A percentile compares a stretch with the other conserved stretches of the same genome.
Evolutionary conservation across 2,797 vertebrate genomes (phyloP).

Genomic region (Xerus rutilus): DNA sequence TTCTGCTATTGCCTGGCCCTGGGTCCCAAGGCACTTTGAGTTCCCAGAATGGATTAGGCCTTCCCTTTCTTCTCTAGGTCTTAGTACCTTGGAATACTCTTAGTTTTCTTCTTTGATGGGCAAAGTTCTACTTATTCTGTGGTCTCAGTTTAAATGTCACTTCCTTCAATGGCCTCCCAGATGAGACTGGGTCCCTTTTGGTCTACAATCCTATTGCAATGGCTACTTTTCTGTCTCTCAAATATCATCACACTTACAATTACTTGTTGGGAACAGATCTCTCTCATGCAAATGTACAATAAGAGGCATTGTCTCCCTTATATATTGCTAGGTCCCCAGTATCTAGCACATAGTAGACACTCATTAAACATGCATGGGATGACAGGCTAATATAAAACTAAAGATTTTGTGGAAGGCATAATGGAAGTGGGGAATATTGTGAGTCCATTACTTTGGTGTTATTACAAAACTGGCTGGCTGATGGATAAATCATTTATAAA

Average conservation of each 20-base stretch:
- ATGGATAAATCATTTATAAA: conserved; percentile 31
- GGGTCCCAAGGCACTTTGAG: not conserved
- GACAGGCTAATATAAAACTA: not conserved
- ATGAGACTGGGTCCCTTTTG: not conserved
- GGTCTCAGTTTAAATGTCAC: not conserved
- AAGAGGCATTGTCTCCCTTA: not conserved
- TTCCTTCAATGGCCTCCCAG: not conserved
- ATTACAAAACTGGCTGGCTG: not conserved
- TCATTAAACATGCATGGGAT: not conserved
- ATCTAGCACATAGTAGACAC: not conserved
- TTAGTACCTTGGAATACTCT: not conserved
- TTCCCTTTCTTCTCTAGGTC: not conserved
- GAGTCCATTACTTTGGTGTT: not conserved
- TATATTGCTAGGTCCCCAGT: not conserved
- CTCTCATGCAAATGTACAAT: not conserved
- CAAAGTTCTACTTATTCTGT: not conserved
- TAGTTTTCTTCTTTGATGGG: not conserved
- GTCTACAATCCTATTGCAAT: not conserved
- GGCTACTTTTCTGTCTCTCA: not conserved
- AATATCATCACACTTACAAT: not conserved
- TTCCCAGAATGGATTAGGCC: not conserved
- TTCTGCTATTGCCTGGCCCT: not conserved
- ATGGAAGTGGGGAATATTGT: not conserved
- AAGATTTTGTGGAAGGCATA: not conserved
- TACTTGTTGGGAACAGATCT: not conserved